phyloP scores from a whole-genome alignment of 2,797 vertebrate species.

The Streptopelia turtur region DNA sequence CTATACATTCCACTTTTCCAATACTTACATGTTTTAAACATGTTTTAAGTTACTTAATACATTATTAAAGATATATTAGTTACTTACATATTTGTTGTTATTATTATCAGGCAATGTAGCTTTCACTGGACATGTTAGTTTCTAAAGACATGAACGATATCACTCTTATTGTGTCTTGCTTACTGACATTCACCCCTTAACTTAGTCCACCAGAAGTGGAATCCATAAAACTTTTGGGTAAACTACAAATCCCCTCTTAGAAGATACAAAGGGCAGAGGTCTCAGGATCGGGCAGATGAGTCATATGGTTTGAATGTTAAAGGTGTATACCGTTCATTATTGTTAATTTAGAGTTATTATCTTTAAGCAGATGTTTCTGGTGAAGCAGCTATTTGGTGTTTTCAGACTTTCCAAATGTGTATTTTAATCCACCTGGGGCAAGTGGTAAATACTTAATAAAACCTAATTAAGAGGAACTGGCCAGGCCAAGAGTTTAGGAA shows the following conservation, averaged over 20 bases:
- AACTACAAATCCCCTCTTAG: neutral
- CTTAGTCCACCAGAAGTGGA: neutral
- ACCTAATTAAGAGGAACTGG: neutral
- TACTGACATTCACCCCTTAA: neutral
- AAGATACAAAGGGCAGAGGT: neutral
- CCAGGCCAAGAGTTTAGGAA: neutral
- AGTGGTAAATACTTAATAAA: neutral
- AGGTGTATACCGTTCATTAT: neutral
- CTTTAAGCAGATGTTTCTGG: neutral
- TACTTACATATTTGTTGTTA: neutral
- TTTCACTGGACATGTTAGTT: neutral
- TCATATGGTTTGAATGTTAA: neutral
- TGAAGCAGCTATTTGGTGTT: neutral
- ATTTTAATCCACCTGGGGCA: neutral
- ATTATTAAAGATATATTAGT: neutral
- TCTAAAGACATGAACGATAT: neutral
- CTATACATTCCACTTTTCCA: neutral
- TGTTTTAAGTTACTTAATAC: neutral
- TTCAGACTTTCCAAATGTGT: neutral
- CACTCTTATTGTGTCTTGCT: accelerated
- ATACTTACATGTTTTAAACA: neutral
- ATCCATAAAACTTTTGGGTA: neutral
- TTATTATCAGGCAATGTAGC: neutral
- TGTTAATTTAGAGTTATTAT: neutral
- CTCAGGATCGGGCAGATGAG: neutral